Evolutionary conservation across 2,888 invertebrate species (phyloP).

Genomic region (Macrophya alboannulata): DNA sequence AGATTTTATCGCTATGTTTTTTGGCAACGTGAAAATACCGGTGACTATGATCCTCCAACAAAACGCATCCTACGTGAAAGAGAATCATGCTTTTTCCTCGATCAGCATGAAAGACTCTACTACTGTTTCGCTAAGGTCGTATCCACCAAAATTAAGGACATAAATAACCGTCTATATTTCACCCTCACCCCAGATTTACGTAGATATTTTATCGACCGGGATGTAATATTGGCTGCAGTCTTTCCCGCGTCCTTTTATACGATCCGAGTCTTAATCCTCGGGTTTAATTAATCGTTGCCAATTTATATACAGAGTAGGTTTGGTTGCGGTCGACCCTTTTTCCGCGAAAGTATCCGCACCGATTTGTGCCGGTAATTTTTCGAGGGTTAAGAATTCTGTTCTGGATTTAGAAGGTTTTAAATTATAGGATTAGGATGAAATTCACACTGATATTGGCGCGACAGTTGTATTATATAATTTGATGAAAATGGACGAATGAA

Average conservation of each 20-base stretch:
- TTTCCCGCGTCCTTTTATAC: slow-evolving; percentile 8
- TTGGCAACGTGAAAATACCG: neutral
- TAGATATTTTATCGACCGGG: slow-evolving; percentile 38
- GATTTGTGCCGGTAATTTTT: neutral
- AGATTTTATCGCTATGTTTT: neutral
- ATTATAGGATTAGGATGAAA: neutral
- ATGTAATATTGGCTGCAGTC: neutral
- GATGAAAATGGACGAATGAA: neutral
- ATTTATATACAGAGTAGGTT: slow-evolving; percentile 15
- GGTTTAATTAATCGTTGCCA: slow-evolving; percentile 39
- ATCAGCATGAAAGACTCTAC: neutral
- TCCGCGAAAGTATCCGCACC: neutral
- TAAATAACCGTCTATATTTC: slow-evolving; percentile 27
- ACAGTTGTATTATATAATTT: neutral
- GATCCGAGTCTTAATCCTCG: neutral
- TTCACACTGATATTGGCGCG: neutral
- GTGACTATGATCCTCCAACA: neutral
- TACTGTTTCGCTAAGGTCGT: neutral
- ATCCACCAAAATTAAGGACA: slow-evolving; percentile 24
- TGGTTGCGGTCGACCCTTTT: neutral
- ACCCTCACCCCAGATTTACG: neutral
- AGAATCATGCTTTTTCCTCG: neutral
- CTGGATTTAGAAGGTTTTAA: neutral
- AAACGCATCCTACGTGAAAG: neutral
- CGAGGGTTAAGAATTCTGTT: neutral